Evolutionary conservation across 30 jellyfish, hydroid and myxozoan species (phyloP), one percentile per base, ranked within the genome.

Genomic region (Nemopilema nomurai): DNA sequence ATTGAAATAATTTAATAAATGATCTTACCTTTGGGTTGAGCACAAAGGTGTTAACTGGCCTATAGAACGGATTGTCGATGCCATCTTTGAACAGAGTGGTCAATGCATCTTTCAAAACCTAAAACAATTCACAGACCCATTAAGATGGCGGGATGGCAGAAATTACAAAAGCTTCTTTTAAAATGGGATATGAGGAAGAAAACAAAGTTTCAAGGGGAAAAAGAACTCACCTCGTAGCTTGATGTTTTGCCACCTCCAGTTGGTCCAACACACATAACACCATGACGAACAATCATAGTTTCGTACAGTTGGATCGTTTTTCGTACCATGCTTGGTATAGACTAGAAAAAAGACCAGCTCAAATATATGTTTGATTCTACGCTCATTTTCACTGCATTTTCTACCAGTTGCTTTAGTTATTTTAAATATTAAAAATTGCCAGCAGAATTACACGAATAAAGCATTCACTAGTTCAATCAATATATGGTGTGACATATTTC

Each of bases 181-280:
- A n/a, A n/a, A n/a, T n/a, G n/a, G n/a, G n/a, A n/a, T n/a, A n/a
- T n/a, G n/a, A n/a, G n/a, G n/a, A n/a, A n/a, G n/a, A n/a, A n/a
- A n/a, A n/a, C n/a, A n/a, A n/a, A n/a, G n/a, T n/a, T n/a, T n/a
- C n/a, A n/a, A n/a, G n/a, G n/a, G n/a, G n/a, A n/a, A n/a, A n/a
- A n/a, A n/a, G n/a, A n/a, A n/a, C n/a, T n/a, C 6, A 94, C 99
- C 94, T 89, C 96, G 67, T 94, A 94, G 65, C 99, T 94, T 1
- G 91, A 74, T 18, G 99, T 89, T 57, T 94, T 94, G 32, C 99
- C 99, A 16, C 99, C 99, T n/a, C 99, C 99, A 20, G 99, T 89
- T 18, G 99, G 99, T 19, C 99, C 99, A 71, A 94, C 99, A 50
- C 90, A 64, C 99, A 94, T 94, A 33, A 94, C 99, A 57, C 99